Base-by-base conservation (phyloP, 2,797 vertebrate species). In the Xerus rutilus region DNA sequence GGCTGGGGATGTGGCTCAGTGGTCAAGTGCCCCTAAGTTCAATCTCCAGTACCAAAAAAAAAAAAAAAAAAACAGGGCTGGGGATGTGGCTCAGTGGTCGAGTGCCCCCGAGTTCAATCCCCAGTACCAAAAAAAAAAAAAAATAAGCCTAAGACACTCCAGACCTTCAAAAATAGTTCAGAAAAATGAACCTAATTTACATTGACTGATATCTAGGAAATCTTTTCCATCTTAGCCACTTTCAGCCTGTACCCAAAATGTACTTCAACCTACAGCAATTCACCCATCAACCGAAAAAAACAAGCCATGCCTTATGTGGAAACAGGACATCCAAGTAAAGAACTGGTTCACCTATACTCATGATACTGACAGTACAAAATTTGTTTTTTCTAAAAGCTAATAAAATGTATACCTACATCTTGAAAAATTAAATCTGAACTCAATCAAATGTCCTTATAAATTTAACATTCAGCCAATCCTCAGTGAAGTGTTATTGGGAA, bases 241-340 rank as follows among this genome's bases (percentile, higher is more conserved):
- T 89, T 82, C 70, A 96, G 76, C 90, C 32, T 96, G 77, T 92
- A 59, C 59, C 65, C 89, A 94, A 97, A 96, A 94, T 52, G 76
- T 21, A 95, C 43, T 91, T 94, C 62, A 79, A 89, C 17, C 62
- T 89, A 47, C 54, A 94, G 47, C 54, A 96, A 93, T 23, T 92
- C 43, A 52, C 47, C 39, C 28, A 69, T 15, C 20, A 91, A 92
- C 59, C 57, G 72, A 84, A 69, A 86, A 69, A 72, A 69, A 89
- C 47, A 87, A 86, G 12, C 30, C 86, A 90, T 9, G 59, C 3
- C 35, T 81, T 57, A 89, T 1, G 14, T 32, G 39, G 35, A 85
- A 95, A 91, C 39, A 86, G 54, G 72, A 94, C 35, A 69, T 78
- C 21, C 70, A 76, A n/a, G 14, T 32, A 90, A 92, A 30, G 83